Conservation (phyloP, 2,888 invertebrate species). For the Serripes groenlandicus region DNA sequence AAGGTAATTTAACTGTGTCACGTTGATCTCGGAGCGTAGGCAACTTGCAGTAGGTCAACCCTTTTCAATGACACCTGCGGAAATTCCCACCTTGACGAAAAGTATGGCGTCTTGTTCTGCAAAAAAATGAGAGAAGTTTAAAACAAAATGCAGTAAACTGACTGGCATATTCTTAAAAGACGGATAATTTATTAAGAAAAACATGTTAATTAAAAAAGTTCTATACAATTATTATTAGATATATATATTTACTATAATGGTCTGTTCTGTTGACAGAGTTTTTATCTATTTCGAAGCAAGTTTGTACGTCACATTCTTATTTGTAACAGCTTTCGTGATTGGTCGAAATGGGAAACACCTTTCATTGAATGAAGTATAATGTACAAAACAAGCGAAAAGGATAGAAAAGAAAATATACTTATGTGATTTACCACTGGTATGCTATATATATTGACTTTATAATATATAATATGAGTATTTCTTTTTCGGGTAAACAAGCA, state of each 20-base stretch:
- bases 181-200: background rate
- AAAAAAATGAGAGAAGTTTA: conserved; percentile 1
- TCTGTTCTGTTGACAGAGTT: conserved; percentile 8
- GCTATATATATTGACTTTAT: too few relatives aligned
- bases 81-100: conserved; percentile 44
- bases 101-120: conserved; percentile 49
- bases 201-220: too few relatives aligned
- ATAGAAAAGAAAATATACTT: background rate
- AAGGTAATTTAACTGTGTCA: background rate
- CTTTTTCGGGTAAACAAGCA: too few relatives aligned
- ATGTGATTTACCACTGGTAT: too few relatives aligned
- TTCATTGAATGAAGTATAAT: background rate
- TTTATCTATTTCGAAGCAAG: background rate
- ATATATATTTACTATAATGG: background rate
- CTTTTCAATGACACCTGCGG: conserved; percentile 41
- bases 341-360: conserved; percentile 52
- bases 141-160: background rate
- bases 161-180: too few relatives aligned
- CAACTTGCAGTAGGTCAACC: background rate
- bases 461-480: too few relatives aligned
- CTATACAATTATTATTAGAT: too few relatives aligned
- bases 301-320: conserved; percentile 23
- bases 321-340: conserved; percentile 47
- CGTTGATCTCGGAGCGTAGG: background rate
- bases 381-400: background rate